These are phyloP conservation scores for Dipodomys ordii DNA, from an alignment of 2,113 vertebrate genomes.

Conservation along the genomic window DNA sequence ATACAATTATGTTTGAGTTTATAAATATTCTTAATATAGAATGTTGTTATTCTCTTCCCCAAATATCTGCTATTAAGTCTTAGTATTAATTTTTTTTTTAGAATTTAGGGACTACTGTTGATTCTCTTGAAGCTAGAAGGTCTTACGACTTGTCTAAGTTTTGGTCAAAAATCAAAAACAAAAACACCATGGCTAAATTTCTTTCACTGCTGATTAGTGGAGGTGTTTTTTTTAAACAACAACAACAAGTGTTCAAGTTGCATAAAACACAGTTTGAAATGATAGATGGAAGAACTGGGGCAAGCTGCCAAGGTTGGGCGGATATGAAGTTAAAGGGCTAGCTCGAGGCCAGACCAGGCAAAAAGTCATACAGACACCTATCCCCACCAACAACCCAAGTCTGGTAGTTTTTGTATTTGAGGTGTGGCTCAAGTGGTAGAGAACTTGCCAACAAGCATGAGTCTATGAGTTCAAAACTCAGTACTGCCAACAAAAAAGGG, in stretches of 20 bases:
- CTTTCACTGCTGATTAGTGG: not conserved
- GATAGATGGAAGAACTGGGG: not conserved
- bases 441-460: too few relatives aligned
- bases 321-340: not conserved
- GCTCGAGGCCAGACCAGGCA: too few relatives aligned
- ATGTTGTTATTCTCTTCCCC: conserved; percentile 22
- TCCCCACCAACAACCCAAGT: too few relatives aligned
- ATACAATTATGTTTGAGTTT: not conserved
- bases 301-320: not conserved
- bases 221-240: not conserved
- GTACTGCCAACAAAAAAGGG: too few relatives aligned
- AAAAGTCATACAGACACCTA: too few relatives aligned
- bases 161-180: not conserved
- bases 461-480: too few relatives aligned
- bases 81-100: not conserved
- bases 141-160: conserved; percentile 35
- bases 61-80: conserved; percentile 15
- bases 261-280: not conserved
- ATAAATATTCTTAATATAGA: not conserved
- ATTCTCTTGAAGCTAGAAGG: not conserved
- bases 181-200: not conserved
- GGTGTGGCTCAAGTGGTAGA: too few relatives aligned
- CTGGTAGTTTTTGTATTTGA: too few relatives aligned
- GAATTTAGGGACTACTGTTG: not conserved
- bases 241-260: not conserved